Percentiles rank a stretch among this genome's conserved stretches.
phyloP scores from a whole-genome alignment of 2,888 invertebrate genomes.

The Chydorus sphaericus region DNA sequence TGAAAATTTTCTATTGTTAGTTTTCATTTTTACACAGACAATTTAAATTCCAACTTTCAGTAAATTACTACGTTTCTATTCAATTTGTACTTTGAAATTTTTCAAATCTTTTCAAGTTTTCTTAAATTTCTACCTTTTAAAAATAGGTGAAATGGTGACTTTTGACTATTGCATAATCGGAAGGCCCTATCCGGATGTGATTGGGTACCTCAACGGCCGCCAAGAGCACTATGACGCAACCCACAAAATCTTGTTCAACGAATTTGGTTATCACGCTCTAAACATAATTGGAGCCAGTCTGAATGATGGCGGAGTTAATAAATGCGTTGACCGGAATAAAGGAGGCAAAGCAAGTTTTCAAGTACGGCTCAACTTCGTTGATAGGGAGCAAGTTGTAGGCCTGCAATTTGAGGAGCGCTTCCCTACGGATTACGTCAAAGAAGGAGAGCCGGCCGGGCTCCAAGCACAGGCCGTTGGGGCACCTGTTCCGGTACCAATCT shows the following conservation, averaged over 20 bases:
- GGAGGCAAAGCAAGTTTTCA: conserved; percentile 85
- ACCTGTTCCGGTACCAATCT: conserved; percentile 49
- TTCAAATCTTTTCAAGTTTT: not conserved
- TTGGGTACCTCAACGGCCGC: conserved; percentile 82
- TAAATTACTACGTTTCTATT: too few relatives aligned
- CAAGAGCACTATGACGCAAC: conserved; percentile 78
- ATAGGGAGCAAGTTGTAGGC: conserved; percentile 82
- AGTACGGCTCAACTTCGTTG: conserved; percentile 65
- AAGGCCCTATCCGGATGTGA: conserved; percentile 83
- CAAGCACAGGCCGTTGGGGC: conserved; percentile 84
- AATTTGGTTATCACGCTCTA: conserved; percentile 89
- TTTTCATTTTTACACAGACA: too few relatives aligned
- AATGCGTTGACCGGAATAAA: conserved; percentile 85
- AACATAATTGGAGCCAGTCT: conserved; percentile 84
- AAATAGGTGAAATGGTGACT: conserved; percentile 51
- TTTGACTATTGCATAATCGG: conserved; percentile 88
- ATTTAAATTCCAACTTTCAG: too few relatives aligned
- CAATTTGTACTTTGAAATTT: not conserved
- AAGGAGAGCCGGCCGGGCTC: conserved; percentile 83
- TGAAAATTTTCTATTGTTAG: too few relatives aligned
- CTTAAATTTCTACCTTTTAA: conserved; percentile 15
- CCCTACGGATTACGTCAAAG: conserved; percentile 75
- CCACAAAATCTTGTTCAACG: conserved; percentile 90
- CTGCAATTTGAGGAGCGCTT: conserved; percentile 94
- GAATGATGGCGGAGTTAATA: conserved; percentile 72